Evolutionary conservation across 2,888 invertebrate genomes (phyloP).

Genomic region (Crioceris asparagi): DNA sequence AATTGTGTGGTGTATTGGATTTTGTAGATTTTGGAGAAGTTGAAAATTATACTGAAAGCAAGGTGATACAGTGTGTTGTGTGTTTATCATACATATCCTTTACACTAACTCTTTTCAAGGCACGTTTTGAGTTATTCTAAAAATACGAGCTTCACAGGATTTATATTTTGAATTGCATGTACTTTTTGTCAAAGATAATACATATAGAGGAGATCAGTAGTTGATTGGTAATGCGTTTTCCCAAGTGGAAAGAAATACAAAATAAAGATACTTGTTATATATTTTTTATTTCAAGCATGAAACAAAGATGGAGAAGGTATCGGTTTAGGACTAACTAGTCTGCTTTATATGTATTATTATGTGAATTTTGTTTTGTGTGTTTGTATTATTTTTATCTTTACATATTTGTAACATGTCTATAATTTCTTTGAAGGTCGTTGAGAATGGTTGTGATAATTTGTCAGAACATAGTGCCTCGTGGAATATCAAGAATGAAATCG

Average conservation of each 20-base stretch:
- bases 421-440: slow-evolving; percentile 16
- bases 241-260: not conserved
- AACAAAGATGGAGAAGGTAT: not conserved
- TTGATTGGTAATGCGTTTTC: not conserved
- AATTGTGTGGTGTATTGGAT: slow-evolving; percentile 48
- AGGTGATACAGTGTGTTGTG: slow-evolving; percentile 13
- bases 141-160: too few species aligned
- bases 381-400: too few species aligned
- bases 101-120: too few species aligned
- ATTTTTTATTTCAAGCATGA: not conserved
- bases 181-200: not conserved
- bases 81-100: too few species aligned
- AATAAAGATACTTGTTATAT: not conserved
- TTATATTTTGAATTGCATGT: too few species aligned
- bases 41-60: slow-evolving; percentile 9
- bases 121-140: too few species aligned
- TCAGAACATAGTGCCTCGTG: slow-evolving; percentile 20
- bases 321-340: too few species aligned
- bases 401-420: too few species aligned
- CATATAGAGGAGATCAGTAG: not conserved
- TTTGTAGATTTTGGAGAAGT: slow-evolving; percentile 25
- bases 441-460: slow-evolving; percentile 24
- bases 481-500: slow-evolving; percentile 23
- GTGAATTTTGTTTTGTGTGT: too few species aligned
- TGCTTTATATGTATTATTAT: too few species aligned